These are phyloP conservation scores for Bagarius yarrelli DNA, from an alignment of 2,113 vertebrate genomes.

Conservation along the genomic window DNA sequence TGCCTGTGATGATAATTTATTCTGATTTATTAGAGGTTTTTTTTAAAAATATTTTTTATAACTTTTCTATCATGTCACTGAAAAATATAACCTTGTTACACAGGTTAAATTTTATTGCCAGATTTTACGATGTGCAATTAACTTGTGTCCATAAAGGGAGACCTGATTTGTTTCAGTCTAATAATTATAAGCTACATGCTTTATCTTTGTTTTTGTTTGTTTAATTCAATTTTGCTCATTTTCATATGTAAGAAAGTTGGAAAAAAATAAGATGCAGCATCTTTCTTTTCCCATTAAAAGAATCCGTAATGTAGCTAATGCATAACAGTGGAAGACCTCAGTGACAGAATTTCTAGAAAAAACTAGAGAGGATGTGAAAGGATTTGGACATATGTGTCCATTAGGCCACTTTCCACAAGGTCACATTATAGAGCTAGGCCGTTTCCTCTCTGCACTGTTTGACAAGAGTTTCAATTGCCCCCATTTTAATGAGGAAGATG, in stretches of 20 bases:
- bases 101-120: not conserved
- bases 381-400: constrained; percentile 11
- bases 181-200: not conserved
- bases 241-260: no score
- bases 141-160: not conserved
- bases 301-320: not conserved
- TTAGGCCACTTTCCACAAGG: not conserved
- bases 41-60: no score
- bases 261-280: not conserved
- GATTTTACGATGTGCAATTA: not conserved
- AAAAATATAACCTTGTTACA: not conserved
- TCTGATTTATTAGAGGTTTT: no score
- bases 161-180: not conserved
- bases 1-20: no score
- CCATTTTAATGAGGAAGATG: constrained; percentile 40
- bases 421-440: constrained; percentile 25
- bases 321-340: not conserved
- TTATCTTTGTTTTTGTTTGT: no score
- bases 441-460: constrained; percentile 36
- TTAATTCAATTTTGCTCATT: no score
- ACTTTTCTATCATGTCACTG: not conserved
- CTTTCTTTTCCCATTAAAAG: not conserved
- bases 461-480: constrained; percentile 47
- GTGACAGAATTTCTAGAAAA: constrained; percentile 1
- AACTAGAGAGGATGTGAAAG: not conserved